phyloP scores from a whole-genome alignment of 2,113 vertebrate genomes.

The Callocephalon fimbriatum region DNA sequence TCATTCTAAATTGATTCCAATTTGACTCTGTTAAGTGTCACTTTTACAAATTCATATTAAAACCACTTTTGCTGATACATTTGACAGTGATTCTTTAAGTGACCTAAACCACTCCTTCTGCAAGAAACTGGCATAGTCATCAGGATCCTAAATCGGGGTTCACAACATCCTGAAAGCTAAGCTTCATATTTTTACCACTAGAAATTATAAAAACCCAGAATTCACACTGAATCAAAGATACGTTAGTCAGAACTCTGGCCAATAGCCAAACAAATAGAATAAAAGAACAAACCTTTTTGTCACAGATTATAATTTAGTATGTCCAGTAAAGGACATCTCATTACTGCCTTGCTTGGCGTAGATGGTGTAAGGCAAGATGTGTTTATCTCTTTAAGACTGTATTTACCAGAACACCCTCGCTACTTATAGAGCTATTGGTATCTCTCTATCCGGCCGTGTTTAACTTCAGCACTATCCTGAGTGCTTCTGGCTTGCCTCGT shows the following conservation, averaged over 20 bases:
- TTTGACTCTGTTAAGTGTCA: background rate
- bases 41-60: background rate
- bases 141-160: background rate
- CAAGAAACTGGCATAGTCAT: background rate
- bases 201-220: background rate
- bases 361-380: background rate
- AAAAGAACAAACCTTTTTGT: background rate
- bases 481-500: background rate
- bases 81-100: background rate
- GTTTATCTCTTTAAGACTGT: slow-evolving; percentile 46
- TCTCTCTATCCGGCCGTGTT: background rate
- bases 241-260: background rate
- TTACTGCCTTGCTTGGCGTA: background rate
- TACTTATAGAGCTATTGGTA: background rate
- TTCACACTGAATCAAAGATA: background rate
- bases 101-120: background rate
- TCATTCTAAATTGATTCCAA: background rate
- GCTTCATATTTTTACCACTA: background rate
- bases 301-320: background rate
- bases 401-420: background rate
- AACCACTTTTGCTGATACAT: background rate
- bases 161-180: background rate
- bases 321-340: background rate
- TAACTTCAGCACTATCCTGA: background rate
- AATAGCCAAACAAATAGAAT: background rate